Conservation (phyloP, 2,113 vertebrate genomes). For the Acrocephalus kingi region DNA sequence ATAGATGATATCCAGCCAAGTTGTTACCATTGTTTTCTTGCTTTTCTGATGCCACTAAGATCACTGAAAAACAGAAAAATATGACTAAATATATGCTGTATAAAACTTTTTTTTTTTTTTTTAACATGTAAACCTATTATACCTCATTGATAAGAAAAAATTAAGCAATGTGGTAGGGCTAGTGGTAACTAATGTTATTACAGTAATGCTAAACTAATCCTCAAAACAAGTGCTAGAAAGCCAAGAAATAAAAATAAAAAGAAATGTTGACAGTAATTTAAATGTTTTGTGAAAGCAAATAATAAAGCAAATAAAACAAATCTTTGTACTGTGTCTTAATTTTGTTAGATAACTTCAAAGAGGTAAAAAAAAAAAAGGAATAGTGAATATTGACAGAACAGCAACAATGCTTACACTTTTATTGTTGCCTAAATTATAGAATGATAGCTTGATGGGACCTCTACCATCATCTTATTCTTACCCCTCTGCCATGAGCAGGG, state of each 20-base stretch:
- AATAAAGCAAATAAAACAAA: not conserved
- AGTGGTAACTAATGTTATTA: not conserved
- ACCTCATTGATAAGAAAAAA: not conserved
- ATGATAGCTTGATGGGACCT: not conserved
- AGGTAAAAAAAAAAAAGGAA: not conserved
- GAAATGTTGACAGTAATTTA: not conserved
- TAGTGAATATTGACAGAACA: not conserved
- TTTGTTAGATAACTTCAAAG: not conserved
- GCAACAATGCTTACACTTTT: not conserved
- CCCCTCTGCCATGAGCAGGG: not conserved
- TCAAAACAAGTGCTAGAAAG: not conserved
- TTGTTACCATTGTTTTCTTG: not conserved
- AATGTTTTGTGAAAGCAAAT: not conserved
- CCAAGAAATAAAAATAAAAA: not conserved
- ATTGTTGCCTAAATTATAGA: not conserved
- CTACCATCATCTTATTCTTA: not conserved
- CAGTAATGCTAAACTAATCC: not conserved
- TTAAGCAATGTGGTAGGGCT: rapidly evolving
- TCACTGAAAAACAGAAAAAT: not conserved
- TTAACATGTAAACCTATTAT: not conserved
- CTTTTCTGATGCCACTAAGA: not conserved
- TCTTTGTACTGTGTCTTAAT: rapidly evolving
- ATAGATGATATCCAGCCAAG: not conserved
- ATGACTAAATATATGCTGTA: not conserved
- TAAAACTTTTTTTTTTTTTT: not conserved